Percentiles rank a stretch among this genome's conserved stretches.
These are phyloP conservation scores for Drosophila ananassae DNA, from an alignment of 1,140 invertebrate species.

Conservation along the genomic window DNA sequence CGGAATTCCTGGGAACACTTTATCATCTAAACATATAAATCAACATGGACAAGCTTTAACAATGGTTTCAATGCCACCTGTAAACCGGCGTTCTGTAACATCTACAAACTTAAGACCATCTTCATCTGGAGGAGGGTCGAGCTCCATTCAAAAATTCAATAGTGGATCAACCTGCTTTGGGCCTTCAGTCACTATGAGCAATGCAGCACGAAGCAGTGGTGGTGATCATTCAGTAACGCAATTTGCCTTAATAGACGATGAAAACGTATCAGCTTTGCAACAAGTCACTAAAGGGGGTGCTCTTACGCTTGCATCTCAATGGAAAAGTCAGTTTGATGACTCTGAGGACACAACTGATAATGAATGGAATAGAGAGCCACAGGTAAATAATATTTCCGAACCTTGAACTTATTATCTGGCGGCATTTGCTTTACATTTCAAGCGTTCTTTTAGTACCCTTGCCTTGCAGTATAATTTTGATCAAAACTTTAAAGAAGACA, in stretches of 20 bases:
- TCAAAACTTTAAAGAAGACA: too few relatives aligned
- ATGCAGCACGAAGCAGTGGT: constrained; percentile 70
- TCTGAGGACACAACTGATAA: constrained; percentile 96
- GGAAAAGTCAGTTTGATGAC: constrained; percentile 97
- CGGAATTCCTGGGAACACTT: constrained; percentile 1
- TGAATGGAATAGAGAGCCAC: constrained; percentile 93
- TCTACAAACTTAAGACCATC: constrained; percentile 76
- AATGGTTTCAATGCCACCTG: constrained; percentile 34
- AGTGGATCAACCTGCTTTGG: constrained; percentile 53
- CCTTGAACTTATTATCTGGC: too few relatives aligned
- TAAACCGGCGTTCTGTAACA: constrained; percentile 64
- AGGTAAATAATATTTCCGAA: constrained; percentile 51
- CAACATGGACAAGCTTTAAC: constrained; percentile 43
- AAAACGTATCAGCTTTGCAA: constrained; percentile 94
- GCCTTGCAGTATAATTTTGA: too few relatives aligned
- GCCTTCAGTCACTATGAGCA: constrained; percentile 13
- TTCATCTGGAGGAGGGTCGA: constrained; percentile 82
- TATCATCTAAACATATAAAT: constrained; percentile 23
- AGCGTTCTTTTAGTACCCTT: too few relatives aligned
- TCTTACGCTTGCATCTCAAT: constrained; percentile 93
- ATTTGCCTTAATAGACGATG: constrained; percentile 96
- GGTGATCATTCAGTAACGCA: constrained; percentile 89
- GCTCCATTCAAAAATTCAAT: constrained; percentile 80
- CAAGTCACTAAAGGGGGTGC: constrained; percentile 92
- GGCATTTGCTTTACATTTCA: too few relatives aligned